Conservation (phyloP, 1,140 invertebrate genomes). For the Lordiphosa mommai region DNA sequence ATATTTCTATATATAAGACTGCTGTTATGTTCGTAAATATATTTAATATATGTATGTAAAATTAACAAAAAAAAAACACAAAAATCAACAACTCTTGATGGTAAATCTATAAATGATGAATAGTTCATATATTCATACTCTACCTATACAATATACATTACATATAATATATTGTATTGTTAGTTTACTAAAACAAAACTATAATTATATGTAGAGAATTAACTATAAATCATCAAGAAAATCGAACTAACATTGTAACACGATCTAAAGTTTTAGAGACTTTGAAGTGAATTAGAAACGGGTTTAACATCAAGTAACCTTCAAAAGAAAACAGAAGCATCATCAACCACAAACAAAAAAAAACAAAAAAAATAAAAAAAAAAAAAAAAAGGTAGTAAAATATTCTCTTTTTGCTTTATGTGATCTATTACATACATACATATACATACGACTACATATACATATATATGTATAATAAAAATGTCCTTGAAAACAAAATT, state of each 20-base stretch:
- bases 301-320: slow-evolving; percentile 31
- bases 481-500: slow-evolving; percentile 60
- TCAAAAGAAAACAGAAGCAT: slow-evolving; percentile 30
- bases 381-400: slow-evolving; percentile 66
- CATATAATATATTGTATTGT: slow-evolving; percentile 58
- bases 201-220: slow-evolving; percentile 64
- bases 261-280: slow-evolving; percentile 34
- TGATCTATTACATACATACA: slow-evolving; percentile 74
- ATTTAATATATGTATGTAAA: slow-evolving; percentile 74
- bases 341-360: slow-evolving; percentile 35
- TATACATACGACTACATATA: slow-evolving; percentile 49
- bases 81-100: slow-evolving; percentile 28
- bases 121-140: slow-evolving; percentile 59
- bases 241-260: slow-evolving; percentile 32
- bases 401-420: slow-evolving; percentile 79
- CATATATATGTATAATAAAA: slow-evolving; percentile 69
- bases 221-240: slow-evolving; percentile 33
- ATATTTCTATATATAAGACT: slow-evolving; percentile 76
- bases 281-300: slow-evolving; percentile 25
- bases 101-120: slow-evolving; percentile 38
- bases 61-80: slow-evolving; percentile 59
- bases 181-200: slow-evolving; percentile 58
- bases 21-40: slow-evolving; percentile 80
- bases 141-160: slow-evolving; percentile 53
- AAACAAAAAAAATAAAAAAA: slow-evolving; percentile 18